Percentiles rank a stretch among this genome's conserved stretches.
These are phyloP conservation scores for Capromys pilorides DNA, from an alignment of 2,797 vertebrate species.

Conservation along the genomic window DNA sequence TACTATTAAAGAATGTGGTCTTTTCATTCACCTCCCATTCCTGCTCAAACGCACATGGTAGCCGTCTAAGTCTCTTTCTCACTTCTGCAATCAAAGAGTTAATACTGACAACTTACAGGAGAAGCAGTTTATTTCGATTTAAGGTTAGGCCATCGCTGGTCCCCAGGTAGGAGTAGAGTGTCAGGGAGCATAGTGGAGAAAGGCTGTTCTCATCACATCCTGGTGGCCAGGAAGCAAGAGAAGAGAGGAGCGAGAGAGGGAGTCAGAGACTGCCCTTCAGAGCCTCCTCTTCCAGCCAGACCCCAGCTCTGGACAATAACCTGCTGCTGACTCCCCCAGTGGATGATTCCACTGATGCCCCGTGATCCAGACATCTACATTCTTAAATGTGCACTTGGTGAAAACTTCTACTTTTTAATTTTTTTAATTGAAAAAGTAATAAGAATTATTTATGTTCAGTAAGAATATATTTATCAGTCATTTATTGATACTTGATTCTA, in stretches of 20 bases:
- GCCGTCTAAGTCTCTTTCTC: not conserved
- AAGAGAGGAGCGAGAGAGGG: not conserved
- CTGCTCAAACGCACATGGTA: not conserved
- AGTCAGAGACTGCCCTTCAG: too few relatives aligned
- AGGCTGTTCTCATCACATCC: not conserved
- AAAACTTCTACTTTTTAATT: conserved; percentile 10
- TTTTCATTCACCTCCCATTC: not conserved
- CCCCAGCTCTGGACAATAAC: not conserved
- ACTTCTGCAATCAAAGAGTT: not conserved
- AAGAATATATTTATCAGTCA: not conserved
- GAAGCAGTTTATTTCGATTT: not conserved
- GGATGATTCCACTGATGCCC: not conserved
- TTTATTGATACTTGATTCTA: conserved; percentile 18
- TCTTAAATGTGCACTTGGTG: not conserved
- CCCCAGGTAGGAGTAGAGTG: not conserved
- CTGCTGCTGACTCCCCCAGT: not conserved
- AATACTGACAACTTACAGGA: not conserved
- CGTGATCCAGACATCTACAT: not conserved
- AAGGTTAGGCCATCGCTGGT: not conserved
- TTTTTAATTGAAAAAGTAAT: not conserved
- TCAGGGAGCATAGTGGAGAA: not conserved
- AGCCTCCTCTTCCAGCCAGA: not conserved
- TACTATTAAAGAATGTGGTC: not conserved
- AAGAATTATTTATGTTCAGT: conserved; percentile 1
- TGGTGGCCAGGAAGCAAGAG: not conserved